These are phyloP conservation scores for Notospermus geniculatus DNA, from an alignment of 1,140 invertebrate genomes.

Conservation along the genomic window DNA sequence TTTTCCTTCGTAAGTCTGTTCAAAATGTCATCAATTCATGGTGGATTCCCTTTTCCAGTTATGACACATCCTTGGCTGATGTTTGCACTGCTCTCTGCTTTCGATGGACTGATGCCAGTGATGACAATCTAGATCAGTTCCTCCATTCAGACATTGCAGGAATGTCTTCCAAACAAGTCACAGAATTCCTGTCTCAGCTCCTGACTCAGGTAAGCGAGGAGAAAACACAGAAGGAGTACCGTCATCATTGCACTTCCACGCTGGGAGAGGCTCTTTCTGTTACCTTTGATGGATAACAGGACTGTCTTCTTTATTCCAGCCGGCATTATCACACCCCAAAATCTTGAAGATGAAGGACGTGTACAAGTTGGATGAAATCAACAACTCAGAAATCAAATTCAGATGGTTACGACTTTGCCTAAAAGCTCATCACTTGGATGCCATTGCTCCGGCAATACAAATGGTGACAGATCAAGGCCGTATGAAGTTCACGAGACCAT, in stretches of 20 bases:
- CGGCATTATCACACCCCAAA: slow-evolving; percentile 60
- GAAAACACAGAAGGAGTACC: neutral
- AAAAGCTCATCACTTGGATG: slow-evolving; percentile 67
- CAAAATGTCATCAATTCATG: neutral
- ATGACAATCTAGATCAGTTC: slow-evolving; percentile 55
- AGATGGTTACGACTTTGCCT: slow-evolving; percentile 78
- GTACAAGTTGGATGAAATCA: slow-evolving; percentile 67
- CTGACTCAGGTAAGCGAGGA: slow-evolving; percentile 56
- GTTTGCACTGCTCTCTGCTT: slow-evolving; percentile 64
- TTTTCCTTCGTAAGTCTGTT: neutral
- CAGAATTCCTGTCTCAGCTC: slow-evolving; percentile 72
- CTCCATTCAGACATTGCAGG: slow-evolving; percentile 57
- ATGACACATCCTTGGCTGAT: slow-evolving; percentile 69
- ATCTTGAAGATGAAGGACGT: slow-evolving; percentile 65
- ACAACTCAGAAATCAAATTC: slow-evolving; percentile 77
- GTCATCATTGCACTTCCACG: too few relatives aligned
- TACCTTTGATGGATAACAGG: neutral
- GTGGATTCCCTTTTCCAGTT: slow-evolving; percentile 55
- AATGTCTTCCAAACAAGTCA: slow-evolving; percentile 68
- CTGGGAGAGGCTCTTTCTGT: neutral
- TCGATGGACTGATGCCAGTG: slow-evolving; percentile 60
- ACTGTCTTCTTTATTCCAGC: slow-evolving; percentile 29
- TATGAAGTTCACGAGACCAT: slow-evolving; percentile 85
- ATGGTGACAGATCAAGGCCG: slow-evolving; percentile 82
- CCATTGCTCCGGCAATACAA: slow-evolving; percentile 65